These are phyloP conservation scores for Dryoscopus gambensis DNA, from an alignment of 2,113 vertebrate genomes.

Conservation along the genomic window DNA sequence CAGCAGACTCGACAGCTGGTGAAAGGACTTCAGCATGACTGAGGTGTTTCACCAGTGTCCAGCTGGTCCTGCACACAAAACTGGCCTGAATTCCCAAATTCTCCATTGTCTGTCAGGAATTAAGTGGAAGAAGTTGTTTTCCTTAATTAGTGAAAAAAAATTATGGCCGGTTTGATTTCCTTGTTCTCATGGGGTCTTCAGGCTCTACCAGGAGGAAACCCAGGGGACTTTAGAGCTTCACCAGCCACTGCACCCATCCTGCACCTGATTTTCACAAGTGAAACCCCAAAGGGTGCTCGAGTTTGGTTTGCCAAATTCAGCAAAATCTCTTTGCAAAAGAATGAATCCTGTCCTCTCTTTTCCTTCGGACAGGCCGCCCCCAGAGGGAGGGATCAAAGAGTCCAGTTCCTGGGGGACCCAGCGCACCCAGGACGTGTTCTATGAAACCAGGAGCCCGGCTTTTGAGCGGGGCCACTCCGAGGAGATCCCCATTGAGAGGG, in stretches of 20 bases:
- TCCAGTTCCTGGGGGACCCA: conserved; percentile 86
- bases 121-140: not conserved
- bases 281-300: not conserved
- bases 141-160: not conserved
- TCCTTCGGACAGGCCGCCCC: conserved; percentile 65
- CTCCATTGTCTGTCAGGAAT: not conserved
- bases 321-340: not conserved
- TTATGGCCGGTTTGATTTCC: not conserved
- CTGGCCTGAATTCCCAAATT: not conserved
- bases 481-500: conserved; percentile 74
- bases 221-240: not conserved
- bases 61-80: not conserved
- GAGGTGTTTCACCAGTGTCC: not conserved
- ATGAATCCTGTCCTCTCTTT: not conserved
- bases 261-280: not conserved
- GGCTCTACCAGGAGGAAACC: not conserved
- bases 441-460: conserved; percentile 69
- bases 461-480: conserved; percentile 82
- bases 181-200: not conserved
- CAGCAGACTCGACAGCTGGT: not conserved
- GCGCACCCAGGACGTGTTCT: conserved; percentile 75
- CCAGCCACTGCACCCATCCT: not conserved
- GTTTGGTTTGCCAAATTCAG: not conserved
- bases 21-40: not conserved
- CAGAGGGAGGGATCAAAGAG: conserved; percentile 77